Conservation (phyloP, 1,140 invertebrate species). For the Drosophila albomicans region DNA sequence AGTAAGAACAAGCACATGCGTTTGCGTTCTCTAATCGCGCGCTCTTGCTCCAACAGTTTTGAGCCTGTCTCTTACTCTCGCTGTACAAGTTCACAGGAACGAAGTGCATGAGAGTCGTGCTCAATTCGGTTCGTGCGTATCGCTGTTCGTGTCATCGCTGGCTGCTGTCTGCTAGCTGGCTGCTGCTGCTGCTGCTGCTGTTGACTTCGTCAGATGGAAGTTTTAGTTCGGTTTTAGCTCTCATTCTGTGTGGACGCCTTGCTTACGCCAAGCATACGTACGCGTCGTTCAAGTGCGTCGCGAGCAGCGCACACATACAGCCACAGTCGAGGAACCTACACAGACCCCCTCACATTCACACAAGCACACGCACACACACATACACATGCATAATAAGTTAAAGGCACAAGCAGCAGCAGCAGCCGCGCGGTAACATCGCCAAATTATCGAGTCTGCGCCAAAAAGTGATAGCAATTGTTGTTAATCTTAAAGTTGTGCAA, state of each 20-base stretch:
- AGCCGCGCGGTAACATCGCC: constrained; percentile 72
- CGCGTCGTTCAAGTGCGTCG: constrained; percentile 55
- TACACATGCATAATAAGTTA: constrained; percentile 31
- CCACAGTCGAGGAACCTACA: constrained; percentile 25
- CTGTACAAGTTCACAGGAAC: constrained; percentile 32
- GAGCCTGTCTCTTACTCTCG: constrained; percentile 1
- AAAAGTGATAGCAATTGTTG: constrained; percentile 70
- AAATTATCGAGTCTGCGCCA: constrained; percentile 81
- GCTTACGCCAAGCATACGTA: constrained; percentile 36
- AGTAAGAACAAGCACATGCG: constrained; percentile 29
- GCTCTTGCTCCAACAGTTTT: neutral
- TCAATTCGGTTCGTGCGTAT: constrained; percentile 16
- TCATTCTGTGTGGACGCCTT: constrained; percentile 77
- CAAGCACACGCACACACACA: constrained; percentile 29
- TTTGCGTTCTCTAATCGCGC: constrained; percentile 26
- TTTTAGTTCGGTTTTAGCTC: constrained; percentile 83
- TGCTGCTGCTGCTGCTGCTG: constrained; percentile 11
- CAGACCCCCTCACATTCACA: constrained; percentile 28
- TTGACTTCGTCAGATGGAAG: constrained; percentile 43
- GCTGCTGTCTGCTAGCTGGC: constrained; percentile 33
- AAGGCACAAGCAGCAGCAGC: constrained; percentile 47
- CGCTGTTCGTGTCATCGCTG: constrained; percentile 22
- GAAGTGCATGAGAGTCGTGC: constrained; percentile 29
- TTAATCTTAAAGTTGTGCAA: constrained; percentile 57
- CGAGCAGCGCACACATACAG: constrained; percentile 55